These are phyloP conservation scores for Eurytoma adleriae DNA, from an alignment of 2,888 invertebrate genomes.

Conservation along the genomic window DNA sequence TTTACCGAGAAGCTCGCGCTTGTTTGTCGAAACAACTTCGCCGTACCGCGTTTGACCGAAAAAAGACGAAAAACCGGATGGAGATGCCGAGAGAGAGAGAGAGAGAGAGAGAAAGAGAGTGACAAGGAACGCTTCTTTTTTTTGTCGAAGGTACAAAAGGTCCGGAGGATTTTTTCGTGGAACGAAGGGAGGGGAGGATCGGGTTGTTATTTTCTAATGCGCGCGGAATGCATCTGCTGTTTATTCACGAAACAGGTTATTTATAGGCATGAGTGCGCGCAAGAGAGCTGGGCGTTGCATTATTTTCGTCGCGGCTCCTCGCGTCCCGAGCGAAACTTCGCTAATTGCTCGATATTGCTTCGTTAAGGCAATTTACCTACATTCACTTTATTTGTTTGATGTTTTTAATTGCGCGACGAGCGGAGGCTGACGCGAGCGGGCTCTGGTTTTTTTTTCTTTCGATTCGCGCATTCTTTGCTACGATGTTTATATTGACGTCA, in stretches of 20 bases:
- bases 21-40: slow-evolving; percentile 26
- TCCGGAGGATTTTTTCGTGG: slow-evolving; percentile 1
- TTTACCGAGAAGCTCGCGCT: slow-evolving; percentile 32
- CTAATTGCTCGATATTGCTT: slow-evolving; percentile 43
- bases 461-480: not conserved
- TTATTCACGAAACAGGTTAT: slow-evolving; percentile 55
- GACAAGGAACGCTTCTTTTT: not conserved
- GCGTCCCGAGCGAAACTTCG: slow-evolving; percentile 2
- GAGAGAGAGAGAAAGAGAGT: not conserved
- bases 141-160: no score
- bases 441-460: not conserved
- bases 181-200: slow-evolving; percentile 1
- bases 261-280: slow-evolving; percentile 33
- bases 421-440: not conserved
- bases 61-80: not conserved
- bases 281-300: slow-evolving; percentile 25
- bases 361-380: slow-evolving; percentile 41
- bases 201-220: slow-evolving; percentile 45
- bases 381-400: slow-evolving; percentile 26
- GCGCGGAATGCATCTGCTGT: slow-evolving; percentile 40
- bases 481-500: no score
- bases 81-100: slow-evolving; percentile 1
- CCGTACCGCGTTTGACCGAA: not conserved
- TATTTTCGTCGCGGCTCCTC: slow-evolving; percentile 9
- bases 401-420: slow-evolving; percentile 10